Base-by-base conservation (phyloP, 2,888 invertebrate species). In the Acleris sparsana region DNA sequence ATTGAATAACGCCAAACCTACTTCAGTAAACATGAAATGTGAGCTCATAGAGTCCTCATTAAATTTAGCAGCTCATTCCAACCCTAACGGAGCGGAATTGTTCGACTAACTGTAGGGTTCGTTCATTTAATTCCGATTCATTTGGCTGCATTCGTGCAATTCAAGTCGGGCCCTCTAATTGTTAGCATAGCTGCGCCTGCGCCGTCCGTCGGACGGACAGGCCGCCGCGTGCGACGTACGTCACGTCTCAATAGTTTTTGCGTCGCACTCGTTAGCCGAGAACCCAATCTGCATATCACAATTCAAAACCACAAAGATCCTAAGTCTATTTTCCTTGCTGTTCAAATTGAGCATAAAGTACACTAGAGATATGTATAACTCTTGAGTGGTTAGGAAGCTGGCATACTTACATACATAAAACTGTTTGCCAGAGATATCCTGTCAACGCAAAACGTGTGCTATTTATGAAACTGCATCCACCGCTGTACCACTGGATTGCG, bases 191-290 rank as follows among this genome's bases (percentile, higher is more conserved):
- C 44, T 20, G 63, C 63, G 57, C 51, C 29, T 9, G 56, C 57
- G 57, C 63, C 49, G 51, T 59, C 53, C 56, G 18, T 55, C 49
- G 3, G 29, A 17, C n/a, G 11, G 53, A 39, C 44, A 25, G 52
- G 11, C 62, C 60, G 60, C 49, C 64, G 65, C 65, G 58, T 53
- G 65, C 65, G 55, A 51, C 60, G 18, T 16, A 39, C 39, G 39
- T 39, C 39, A 56, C 65, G 43, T 51, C 65, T 65, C 65, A 56
- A 65, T 60, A 55, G 60, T 65, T 61, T 65, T 65, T 65, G 60
- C 60, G 53, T 3, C 13, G 46, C 55, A 11, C 60, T 65, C 55
- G 65, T 60, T 65, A 65, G 51, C 13, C 16, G 46, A 18, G n/a
- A 20, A 25, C 46, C 53, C 48, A 55, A 55, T 43, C 43, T 43